These are phyloP conservation scores for Platichthys flesus DNA, from an alignment of 2,113 vertebrate genomes.

Conservation along the genomic window DNA sequence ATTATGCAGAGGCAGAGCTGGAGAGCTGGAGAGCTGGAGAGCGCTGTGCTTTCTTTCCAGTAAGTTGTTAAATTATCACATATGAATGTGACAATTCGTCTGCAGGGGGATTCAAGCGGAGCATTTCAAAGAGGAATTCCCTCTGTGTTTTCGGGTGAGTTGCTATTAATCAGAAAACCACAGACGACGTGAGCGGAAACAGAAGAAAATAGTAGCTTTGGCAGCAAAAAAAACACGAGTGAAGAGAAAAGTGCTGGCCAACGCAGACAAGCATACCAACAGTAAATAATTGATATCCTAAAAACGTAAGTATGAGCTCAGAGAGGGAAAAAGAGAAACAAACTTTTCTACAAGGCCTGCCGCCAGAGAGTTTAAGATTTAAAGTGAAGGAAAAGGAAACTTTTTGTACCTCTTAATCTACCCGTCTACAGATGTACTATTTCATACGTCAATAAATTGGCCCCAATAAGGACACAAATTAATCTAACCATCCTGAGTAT, in stretches of 20 bases:
- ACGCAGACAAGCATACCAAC: neutral
- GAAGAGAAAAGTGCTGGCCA: conserved; percentile 21
- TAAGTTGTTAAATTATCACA: conserved; percentile 21
- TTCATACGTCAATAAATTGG: neutral
- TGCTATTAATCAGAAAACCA: conserved; percentile 30
- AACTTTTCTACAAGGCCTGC: neutral
- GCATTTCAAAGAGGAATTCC: conserved; percentile 1
- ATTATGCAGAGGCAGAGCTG: conserved; percentile 17
- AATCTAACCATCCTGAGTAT: neutral
- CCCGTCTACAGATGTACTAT: neutral
- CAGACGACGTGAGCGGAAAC: neutral
- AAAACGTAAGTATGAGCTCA: neutral
- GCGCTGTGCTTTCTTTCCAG: neutral
- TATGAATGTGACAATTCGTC: neutral
- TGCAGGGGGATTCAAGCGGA: neutral
- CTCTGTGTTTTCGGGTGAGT: neutral
- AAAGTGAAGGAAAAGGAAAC: neutral
- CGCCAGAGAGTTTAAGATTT: conserved; percentile 2
- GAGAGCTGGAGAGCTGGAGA: conserved; percentile 11
- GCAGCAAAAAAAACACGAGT: neutral
- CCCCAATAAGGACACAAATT: neutral
- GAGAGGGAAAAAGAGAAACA: neutral
- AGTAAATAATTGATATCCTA: conserved; percentile 19
- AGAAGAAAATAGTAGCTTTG: conserved; percentile 7
- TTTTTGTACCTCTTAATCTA: neutral